A percentile compares a stretch with the other conserved stretches of the same genome.
Evolutionary conservation across 2,888 invertebrate species (phyloP).

Genomic region (Argyresthia goedartella): DNA sequence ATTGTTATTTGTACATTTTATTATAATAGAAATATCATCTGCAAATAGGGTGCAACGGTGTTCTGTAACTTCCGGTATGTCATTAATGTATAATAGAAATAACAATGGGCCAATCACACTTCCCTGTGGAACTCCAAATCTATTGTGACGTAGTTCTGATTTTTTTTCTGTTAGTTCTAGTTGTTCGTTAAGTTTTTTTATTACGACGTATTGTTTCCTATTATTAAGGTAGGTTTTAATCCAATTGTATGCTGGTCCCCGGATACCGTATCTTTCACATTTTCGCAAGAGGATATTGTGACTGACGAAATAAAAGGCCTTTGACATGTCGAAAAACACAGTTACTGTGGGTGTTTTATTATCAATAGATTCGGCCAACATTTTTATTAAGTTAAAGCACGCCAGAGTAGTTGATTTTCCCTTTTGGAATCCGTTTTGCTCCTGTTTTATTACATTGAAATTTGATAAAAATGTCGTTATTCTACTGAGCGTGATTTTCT

Average conservation of each 20-base stretch:
- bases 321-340: slow-evolving; percentile 15
- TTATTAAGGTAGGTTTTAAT: slow-evolving; percentile 11
- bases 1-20: slow-evolving; percentile 5
- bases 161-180: background rate
- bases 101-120: slow-evolving; percentile 9
- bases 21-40: slow-evolving; percentile 20
- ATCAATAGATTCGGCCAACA: slow-evolving; percentile 5
- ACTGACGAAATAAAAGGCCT: slow-evolving; percentile 15
- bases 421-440: slow-evolving; percentile 4
- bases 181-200: slow-evolving; percentile 3
- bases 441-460: background rate
- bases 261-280: slow-evolving; percentile 11
- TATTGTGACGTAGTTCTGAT: background rate
- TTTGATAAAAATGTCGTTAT: background rate
- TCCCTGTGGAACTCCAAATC: slow-evolving; percentile 6
- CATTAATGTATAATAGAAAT: slow-evolving; percentile 9
- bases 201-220: slow-evolving; percentile 10
- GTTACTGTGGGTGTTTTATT: slow-evolving; percentile 13
- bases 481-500: background rate
- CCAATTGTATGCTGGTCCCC: slow-evolving; percentile 11
- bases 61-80: slow-evolving; percentile 4
- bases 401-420: slow-evolving; percentile 10
- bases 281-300: slow-evolving; percentile 11
- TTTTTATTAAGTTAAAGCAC: slow-evolving; percentile 8
- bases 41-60: slow-evolving; percentile 9